A percentile compares a stretch with the other conserved stretches of the same genome.
Conservation (phyloP, 2,888 invertebrate species). For the Lamproptera curius region DNA sequence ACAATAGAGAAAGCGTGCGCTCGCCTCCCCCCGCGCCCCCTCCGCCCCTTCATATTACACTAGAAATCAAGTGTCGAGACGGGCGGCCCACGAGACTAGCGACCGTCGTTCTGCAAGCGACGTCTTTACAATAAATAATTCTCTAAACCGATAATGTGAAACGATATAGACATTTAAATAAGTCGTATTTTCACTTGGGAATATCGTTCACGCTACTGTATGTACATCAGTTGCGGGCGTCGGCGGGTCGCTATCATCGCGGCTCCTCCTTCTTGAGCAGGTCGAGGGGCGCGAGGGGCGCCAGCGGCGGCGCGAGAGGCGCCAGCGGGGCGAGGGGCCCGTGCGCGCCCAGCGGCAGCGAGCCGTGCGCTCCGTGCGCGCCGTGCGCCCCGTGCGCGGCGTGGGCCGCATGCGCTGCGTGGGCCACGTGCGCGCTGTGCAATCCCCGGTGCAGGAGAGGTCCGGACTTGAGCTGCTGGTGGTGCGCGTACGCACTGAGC, state of each 20-base stretch:
- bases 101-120: conserved; percentile 51
- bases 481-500: conserved; percentile 83
- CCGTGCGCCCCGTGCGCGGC: conserved; percentile 73
- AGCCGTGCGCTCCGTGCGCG: conserved; percentile 42
- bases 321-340: conserved; percentile 67
- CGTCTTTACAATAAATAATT: conserved; percentile 67
- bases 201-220: conserved; percentile 42
- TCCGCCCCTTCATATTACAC: conserved; percentile 27
- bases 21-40: conserved; percentile 45
- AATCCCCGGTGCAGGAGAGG: conserved; percentile 67
- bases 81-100: conserved; percentile 32
- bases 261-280: conserved; percentile 80
- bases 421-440: conserved; percentile 48
- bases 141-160: conserved; percentile 67
- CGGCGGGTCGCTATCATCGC: conserved; percentile 67
- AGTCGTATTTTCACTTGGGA: conserved; percentile 54
- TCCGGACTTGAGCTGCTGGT: conserved; percentile 75
- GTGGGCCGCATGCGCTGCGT: conserved; percentile 56
- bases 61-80: conserved; percentile 28
- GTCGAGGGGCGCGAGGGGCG: conserved; percentile 72
- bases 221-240: conserved; percentile 43
- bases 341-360: conserved; percentile 53
- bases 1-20: conserved; percentile 40
- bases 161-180: conserved; percentile 52
- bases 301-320: conserved; percentile 44